phyloP scores from a whole-genome alignment of 2,888 invertebrate genomes.

The Smittia sp. region DNA sequence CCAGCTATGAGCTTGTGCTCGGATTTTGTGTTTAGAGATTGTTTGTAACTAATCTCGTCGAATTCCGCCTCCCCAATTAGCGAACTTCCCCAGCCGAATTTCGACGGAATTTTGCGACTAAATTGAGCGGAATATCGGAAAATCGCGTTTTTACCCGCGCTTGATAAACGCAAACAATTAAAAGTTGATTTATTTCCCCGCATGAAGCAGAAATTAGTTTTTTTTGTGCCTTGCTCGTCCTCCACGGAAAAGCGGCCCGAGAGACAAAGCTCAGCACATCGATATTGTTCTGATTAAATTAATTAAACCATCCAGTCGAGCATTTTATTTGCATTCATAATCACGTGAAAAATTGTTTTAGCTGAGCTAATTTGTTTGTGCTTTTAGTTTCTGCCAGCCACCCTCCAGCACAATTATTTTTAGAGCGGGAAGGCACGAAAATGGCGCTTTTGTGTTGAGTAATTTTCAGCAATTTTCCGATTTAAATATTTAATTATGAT shows the following conservation, averaged over 20 bases:
- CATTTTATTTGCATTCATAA: slow-evolving; percentile 40
- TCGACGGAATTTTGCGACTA: neutral
- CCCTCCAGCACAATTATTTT: neutral
- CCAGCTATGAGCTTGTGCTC: neutral
- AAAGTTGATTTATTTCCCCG: slow-evolving; percentile 36
- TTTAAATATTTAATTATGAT: slow-evolving; percentile 39
- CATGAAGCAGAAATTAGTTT: neutral
- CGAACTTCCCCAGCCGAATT: neutral
- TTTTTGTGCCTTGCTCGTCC: neutral
- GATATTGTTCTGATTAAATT: slow-evolving; percentile 39
- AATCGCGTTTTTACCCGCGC: neutral
- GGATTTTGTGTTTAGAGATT: neutral
- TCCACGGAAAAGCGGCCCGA: neutral
- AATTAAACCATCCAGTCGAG: slow-evolving; percentile 36
- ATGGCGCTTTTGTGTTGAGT: neutral
- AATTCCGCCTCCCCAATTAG: neutral
- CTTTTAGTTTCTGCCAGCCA: neutral
- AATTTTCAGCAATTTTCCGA: slow-evolving; percentile 31
- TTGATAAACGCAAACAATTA: slow-evolving; percentile 33
- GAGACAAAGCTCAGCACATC: neutral
- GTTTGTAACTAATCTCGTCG: neutral
- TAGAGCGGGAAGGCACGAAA: neutral
- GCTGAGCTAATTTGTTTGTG: neutral
- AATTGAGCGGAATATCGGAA: neutral
- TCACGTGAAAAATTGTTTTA: slow-evolving; percentile 31